Evolutionary conservation across 2,888 invertebrate genomes (phyloP), one percentile per base, ranked within the genome.

Genomic region (Eurytoma adleriae): DNA sequence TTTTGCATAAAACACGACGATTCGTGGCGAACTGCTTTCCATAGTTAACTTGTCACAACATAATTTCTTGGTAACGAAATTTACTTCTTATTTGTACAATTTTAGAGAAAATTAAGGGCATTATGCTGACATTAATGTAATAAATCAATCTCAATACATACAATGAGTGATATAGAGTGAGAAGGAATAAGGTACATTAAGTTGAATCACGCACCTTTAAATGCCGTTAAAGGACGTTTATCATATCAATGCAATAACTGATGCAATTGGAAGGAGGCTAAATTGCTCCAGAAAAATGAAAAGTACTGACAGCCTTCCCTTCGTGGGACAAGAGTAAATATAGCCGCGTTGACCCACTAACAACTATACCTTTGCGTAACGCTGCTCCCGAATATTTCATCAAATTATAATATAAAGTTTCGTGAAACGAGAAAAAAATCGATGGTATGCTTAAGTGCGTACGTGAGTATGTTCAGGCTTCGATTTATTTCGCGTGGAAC

Each of bases 321-420:
- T 14, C 27, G 5, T 40, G 40, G 40, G 7, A 10, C 20, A 61
- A 20, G 24, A 24, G 3, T 24, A 20, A 24, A 13, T 24, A 61
- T 27, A 61, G 27, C 24, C 3, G 5, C 13, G 40, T 56, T 66
- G 74, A 56, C 66, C 74, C 27, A 74, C 74, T 74, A 48, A 67
- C 56, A 57, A 20, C 18, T 57, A 20, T 57, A 27, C n/a, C 16
- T 56, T 73, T 56, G 24, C 57, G 57, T 30, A 30, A 73, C 13
- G 27, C 1, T 62, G 5, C 48, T 14, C 48, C 24, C 5, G 30
- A 59, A 78, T 72, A 18, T n/a, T n/a, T 78, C n/a, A 30, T 7
- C n/a, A 27, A 50, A 61, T 24, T 61, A 16, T 14, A 24, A 27
- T 7, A 40, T 10, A 10, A 40, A 40, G 10, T 40, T 40, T 70